Base-by-base conservation (phyloP, 2,113 vertebrate species). In the Acanthisitta chloris region DNA sequence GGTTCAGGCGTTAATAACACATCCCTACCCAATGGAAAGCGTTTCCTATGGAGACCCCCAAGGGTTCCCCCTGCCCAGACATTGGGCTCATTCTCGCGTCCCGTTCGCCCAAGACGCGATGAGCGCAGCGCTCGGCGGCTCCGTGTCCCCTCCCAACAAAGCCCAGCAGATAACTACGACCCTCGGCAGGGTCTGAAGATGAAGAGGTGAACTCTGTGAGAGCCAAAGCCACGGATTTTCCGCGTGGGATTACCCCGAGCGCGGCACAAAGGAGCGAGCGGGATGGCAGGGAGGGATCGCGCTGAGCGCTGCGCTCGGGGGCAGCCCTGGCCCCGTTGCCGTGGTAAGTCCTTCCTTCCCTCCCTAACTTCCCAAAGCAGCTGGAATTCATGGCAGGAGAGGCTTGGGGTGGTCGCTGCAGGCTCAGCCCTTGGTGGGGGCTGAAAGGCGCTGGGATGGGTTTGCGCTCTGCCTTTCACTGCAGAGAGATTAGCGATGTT, bases 21-120 rank as follows among this genome's bases (percentile, higher is more conserved):
- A 64, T 36, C 95, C 88, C 94, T 93, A 87, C 95, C 98, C 98
- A 98, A 97, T 98, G 97, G 97, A 81, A 96, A 97, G 82, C 97
- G 91, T 79, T 97, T 97, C 97, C 97, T 93, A 94, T 52, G 76
- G 95, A 98, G 98, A 97, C 97, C 98, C 97, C 96, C 97, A 86
- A 82, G 94, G 49, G 94, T 86, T 93, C 81, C 96, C 96, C 95
- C 71, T 65, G 93, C 95, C 90, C 77, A 83, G 97, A 88, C 89
- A 81, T 84, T 52, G 96, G 96, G 97, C 90, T 97, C 97, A 71
- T 96, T 97, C 95, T 96, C n/a, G 92, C 26, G 81, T 92, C 94
- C 94, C 86, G 66, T 81, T 95, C 91, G 94, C 84, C 97, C 97
- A 83, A 92, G 96, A 72, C 97, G 14, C 57, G 94, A 95, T 48